Base-by-base conservation (phyloP, 2,888 invertebrate species). In the Tanypteryx hageni region DNA sequence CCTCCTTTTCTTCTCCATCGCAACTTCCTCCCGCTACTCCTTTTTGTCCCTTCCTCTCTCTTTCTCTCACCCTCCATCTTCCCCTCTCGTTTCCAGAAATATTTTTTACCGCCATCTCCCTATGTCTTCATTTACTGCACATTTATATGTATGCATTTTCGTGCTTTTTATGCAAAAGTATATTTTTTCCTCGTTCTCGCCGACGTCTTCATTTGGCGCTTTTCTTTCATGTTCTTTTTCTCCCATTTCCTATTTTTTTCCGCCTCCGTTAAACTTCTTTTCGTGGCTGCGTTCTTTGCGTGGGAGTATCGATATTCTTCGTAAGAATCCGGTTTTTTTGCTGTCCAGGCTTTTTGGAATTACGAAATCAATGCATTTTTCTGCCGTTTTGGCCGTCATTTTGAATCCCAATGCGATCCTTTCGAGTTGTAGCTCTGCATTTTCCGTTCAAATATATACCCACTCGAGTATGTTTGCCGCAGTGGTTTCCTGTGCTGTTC, bases 141-240 rank as follows among this genome's bases (percentile, higher is more conserved):
- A 76, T 76, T 76, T 76, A 22, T 13, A 27, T 27, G 22, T 13
- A 76, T 76, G 76, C 76, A 76, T 76, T 76, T 76, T 76, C 76
- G 76, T 13, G 27, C 76, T 22, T 76, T 76, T 27, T 27, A 44
- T 13, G 22, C 22, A 27, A 76, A 76, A 76, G 27, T 27, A 27
- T 16, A 61, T 27, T 27, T 76, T 27, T 14, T 27, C 11, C 76
- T 27, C 22, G 9, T 76, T 76, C 22, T 22, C 22, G 8, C 22
- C 76, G 22, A 2, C 44, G 44, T 22, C 76, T 22, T 76, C 76
- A 64, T 64, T 16, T 64, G 76, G 22, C n/a, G 7, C 76, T 8
- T 22, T 76, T 22, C 11, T 13, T 76, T 22, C 13, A 22, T 76
- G 7, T 64, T n/a, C 64, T 68, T 68, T 68, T 68, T 68, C n/a